These are phyloP conservation scores for Paralinhomoeus sp. DNA, from an alignment of 2,888 invertebrate species.

Conservation along the genomic window DNA sequence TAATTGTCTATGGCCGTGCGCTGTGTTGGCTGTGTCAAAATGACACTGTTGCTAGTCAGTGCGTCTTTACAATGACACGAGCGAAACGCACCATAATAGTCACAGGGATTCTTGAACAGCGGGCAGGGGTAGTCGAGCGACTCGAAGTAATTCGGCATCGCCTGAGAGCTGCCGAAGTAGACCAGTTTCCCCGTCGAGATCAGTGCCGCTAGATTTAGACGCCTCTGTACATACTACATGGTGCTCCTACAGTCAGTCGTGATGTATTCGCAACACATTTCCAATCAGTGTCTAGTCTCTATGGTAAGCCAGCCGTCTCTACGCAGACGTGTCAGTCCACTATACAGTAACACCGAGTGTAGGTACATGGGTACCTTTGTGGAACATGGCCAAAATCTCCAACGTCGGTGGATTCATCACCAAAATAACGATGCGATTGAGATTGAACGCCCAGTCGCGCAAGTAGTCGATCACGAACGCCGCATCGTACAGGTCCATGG, in stretches of 20 bases:
- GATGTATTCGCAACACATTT: too few relatives aligned
- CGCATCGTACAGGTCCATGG: constrained; percentile 81
- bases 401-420: constrained; percentile 80
- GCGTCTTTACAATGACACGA: too few relatives aligned
- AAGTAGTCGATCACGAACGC: constrained; percentile 81
- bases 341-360: too few relatives aligned
- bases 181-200: constrained; percentile 71
- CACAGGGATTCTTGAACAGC: constrained; percentile 81
- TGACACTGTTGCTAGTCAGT: too few relatives aligned
- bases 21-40: too few relatives aligned
- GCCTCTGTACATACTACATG: too few relatives aligned
- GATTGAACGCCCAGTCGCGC: constrained; percentile 55
- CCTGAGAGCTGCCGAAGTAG: constrained; percentile 64
- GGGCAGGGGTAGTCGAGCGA: constrained; percentile 78
- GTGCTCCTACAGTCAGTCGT: too few relatives aligned
- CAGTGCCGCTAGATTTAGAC: constrained; percentile 51
- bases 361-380: too few relatives aligned
- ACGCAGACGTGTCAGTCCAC: too few relatives aligned
- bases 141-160: constrained; percentile 67
- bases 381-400: constrained; percentile 78
- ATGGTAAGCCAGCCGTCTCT: too few relatives aligned
- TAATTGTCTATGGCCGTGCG: too few relatives aligned
- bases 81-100: constrained; percentile 61
- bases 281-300: too few relatives aligned
- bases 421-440: constrained; percentile 56